Percentiles rank a stretch among this genome's conserved stretches.
These are phyloP conservation scores for Achlya flavicornis DNA, from an alignment of 2,888 invertebrate genomes.

Conservation along the genomic window DNA sequence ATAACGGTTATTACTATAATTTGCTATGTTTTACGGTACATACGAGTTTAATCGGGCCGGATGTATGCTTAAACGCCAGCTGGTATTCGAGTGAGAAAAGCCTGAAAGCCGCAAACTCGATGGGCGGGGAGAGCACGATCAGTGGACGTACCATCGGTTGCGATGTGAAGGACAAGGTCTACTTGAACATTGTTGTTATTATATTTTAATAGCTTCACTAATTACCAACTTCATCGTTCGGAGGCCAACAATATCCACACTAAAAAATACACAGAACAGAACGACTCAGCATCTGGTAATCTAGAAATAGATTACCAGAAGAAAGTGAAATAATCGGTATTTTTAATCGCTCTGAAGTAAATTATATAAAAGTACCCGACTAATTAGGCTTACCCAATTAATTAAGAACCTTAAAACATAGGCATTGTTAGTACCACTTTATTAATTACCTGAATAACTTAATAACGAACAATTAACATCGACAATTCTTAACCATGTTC, in stretches of 20 bases:
- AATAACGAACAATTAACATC: slow-evolving; percentile 62
- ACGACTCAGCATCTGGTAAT: too few relatives aligned
- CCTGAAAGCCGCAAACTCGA: slow-evolving; percentile 54
- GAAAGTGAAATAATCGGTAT: too few relatives aligned
- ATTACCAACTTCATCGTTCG: background rate
- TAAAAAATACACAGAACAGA: too few relatives aligned
- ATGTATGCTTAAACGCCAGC: slow-evolving; percentile 55
- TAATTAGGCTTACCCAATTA: background rate
- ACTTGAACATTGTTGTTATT: background rate
- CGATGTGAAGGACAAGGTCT: slow-evolving; percentile 9
- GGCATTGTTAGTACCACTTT: slow-evolving; percentile 27
- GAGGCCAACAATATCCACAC: too few relatives aligned
- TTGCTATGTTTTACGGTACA: slow-evolving; percentile 54
- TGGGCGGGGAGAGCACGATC: slow-evolving; percentile 43
- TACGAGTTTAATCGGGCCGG: slow-evolving; percentile 15
- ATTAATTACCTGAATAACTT: slow-evolving; percentile 61
- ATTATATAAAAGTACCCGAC: too few relatives aligned
- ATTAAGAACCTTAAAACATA: slow-evolving; percentile 17
- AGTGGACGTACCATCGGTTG: slow-evolving; percentile 6
- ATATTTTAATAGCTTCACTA: too few relatives aligned
- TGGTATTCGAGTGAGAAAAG: slow-evolving; percentile 66
- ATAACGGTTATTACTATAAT: slow-evolving; percentile 59
- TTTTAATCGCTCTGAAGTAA: too few relatives aligned
- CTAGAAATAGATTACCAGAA: too few relatives aligned
- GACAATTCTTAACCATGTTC: slow-evolving; percentile 55